These are phyloP conservation scores for Psophia crepitans DNA, from an alignment of 2,113 vertebrate species.

Conservation along the genomic window DNA sequence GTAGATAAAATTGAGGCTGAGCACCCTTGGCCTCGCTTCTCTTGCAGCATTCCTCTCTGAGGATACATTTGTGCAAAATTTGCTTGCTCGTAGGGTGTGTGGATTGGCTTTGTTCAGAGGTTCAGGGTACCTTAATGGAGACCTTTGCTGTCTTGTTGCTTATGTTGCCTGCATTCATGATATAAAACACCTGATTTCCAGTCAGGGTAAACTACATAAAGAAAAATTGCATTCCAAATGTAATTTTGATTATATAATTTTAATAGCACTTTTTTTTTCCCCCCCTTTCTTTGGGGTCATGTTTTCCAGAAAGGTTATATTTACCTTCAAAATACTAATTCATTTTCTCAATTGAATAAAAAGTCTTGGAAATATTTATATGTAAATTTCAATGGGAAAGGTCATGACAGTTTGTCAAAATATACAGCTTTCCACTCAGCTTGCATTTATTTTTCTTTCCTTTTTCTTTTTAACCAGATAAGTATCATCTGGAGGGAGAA, in stretches of 20 bases:
- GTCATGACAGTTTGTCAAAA: constrained; percentile 1
- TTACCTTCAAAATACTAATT: background rate
- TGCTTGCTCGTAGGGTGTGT: background rate
- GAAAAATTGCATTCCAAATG: background rate
- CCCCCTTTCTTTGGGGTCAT: background rate
- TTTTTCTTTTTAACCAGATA: background rate
- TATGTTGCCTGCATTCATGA: background rate
- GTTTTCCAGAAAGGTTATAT: background rate
- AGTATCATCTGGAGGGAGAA: background rate
- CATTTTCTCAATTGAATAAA: background rate
- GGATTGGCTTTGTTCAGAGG: background rate
- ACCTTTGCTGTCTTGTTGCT: background rate
- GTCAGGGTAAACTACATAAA: background rate
- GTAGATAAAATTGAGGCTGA: background rate
- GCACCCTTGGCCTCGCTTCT: background rate
- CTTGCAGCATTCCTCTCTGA: background rate
- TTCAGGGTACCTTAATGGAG: background rate
- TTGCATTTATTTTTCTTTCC: background rate
- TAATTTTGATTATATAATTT: background rate
- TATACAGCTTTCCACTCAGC: background rate
- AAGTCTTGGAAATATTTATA: background rate
- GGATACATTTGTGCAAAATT: background rate
- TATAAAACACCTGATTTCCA: background rate
- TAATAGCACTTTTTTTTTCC: background rate
- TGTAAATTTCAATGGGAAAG: constrained; percentile 18